Conservation (phyloP, 2,888 invertebrate genomes). For the Lampropteryx suffumata region DNA sequence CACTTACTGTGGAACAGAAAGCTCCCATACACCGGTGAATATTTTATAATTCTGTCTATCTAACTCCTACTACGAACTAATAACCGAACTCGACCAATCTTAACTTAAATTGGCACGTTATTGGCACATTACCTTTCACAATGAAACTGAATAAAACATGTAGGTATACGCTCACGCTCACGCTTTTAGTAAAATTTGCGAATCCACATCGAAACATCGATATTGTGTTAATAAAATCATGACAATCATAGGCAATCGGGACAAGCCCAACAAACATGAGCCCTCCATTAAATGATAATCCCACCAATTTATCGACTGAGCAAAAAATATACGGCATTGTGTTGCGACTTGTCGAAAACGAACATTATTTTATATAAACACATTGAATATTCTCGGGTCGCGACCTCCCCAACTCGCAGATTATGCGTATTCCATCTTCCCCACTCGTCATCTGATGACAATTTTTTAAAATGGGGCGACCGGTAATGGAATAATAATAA, state of each 20-base stretch:
- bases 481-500: conserved; percentile 82
- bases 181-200: conserved; percentile 58
- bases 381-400: conserved; percentile 76
- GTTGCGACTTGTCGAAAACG: conserved; percentile 80
- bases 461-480: conserved; percentile 81
- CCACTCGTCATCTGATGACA: conserved; percentile 78
- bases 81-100: conserved; percentile 60
- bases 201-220: conserved; percentile 58
- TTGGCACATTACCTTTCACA: conserved; percentile 62
- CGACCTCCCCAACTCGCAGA: conserved; percentile 64
- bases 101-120: conserved; percentile 51
- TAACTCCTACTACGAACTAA: conserved; percentile 63
- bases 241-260: conserved; percentile 78
- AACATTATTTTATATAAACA: conserved; percentile 83
- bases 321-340: conserved; percentile 79
- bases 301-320: conserved; percentile 78
- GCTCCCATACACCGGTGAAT: conserved; percentile 58
- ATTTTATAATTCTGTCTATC: conserved; percentile 63
- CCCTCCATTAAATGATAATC: conserved; percentile 83
- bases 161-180: conserved; percentile 50
- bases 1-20: conserved; percentile 55
- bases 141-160: conserved; percentile 65
- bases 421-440: conserved; percentile 62
- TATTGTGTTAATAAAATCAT: conserved; percentile 79
- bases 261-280: conserved; percentile 79